A percentile compares a stretch with the other conserved stretches of the same genome.
These are phyloP conservation scores for Drosophila willistoni DNA, from an alignment of 1,140 invertebrate species.

Conservation along the genomic window DNA sequence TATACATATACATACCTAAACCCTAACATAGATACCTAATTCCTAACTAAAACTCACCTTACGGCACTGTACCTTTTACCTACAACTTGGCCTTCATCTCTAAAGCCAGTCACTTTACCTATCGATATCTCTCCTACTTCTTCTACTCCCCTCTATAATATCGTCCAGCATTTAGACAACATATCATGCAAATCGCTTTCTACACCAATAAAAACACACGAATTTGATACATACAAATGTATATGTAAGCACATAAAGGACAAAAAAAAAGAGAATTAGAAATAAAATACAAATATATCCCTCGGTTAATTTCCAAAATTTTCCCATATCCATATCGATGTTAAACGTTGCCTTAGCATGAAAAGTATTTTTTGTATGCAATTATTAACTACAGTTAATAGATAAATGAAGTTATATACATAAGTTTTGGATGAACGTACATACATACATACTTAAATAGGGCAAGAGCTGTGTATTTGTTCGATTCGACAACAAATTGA, in stretches of 20 bases:
- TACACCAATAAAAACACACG: conserved; percentile 31
- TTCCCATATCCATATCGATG: conserved; percentile 83
- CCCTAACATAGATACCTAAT: background rate
- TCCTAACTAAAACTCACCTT: background rate
- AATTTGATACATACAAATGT: conserved; percentile 5
- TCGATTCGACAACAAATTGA: conserved; percentile 47
- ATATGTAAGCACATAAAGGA: background rate
- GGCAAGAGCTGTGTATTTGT: conserved; percentile 60
- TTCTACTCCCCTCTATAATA: background rate
- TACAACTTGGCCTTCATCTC: background rate
- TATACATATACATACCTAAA: too few species aligned
- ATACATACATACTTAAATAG: conserved; percentile 48
- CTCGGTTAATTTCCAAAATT: conserved; percentile 52
- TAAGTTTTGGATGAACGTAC: conserved; percentile 70
- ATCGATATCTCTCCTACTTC: too few species aligned
- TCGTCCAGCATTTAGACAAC: background rate
- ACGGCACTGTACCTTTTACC: background rate
- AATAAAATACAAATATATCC: background rate
- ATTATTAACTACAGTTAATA: conserved; percentile 37
- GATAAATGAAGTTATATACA: conserved; percentile 36
- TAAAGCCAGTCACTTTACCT: background rate
- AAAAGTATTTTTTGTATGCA: conserved; percentile 67
- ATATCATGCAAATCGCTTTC: conserved; percentile 8
- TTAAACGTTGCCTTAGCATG: conserved; percentile 83
- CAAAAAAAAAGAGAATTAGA: too few species aligned